Conservation (phyloP, 2,797 vertebrate species). For the Crenuchus spilurus region DNA sequence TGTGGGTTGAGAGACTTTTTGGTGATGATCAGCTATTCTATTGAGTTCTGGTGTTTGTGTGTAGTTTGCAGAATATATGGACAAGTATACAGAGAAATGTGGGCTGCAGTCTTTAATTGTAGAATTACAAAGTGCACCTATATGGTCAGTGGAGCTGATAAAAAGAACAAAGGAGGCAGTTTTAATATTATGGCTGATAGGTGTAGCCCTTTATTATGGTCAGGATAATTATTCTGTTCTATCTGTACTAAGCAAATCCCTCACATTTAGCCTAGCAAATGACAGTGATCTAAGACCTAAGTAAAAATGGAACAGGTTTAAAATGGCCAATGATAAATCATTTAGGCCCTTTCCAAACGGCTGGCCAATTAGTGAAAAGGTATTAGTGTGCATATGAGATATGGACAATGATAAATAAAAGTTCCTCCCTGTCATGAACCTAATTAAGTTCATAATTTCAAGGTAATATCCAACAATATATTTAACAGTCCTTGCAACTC, state of each 20-base stretch:
- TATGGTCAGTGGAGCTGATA: too few species aligned
- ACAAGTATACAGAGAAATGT: too few species aligned
- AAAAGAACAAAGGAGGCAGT: too few species aligned
- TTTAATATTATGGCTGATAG: too few species aligned
- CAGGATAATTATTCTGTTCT: slow-evolving; percentile 12
- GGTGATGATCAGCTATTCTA: too few species aligned
- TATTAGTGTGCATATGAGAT: slow-evolving; percentile 35
- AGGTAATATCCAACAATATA: slow-evolving; percentile 12
- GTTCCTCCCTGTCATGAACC: slow-evolving; percentile 20
- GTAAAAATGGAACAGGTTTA: slow-evolving; percentile 41
- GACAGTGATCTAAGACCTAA: slow-evolving; percentile 42
- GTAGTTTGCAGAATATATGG: too few species aligned
- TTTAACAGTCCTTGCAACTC: slow-evolving; percentile 1
- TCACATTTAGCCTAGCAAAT: slow-evolving; percentile 22
- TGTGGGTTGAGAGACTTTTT: too few species aligned
- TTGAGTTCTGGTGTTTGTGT: too few species aligned
- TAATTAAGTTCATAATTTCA: slow-evolving; percentile 43
- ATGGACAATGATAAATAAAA: slow-evolving; percentile 44
- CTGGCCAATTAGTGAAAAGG: slow-evolving; percentile 42
- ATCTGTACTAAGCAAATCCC: neutral
- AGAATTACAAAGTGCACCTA: too few species aligned
- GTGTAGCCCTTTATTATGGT: neutral
- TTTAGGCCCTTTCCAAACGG: slow-evolving; percentile 33
- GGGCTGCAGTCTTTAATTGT: too few species aligned
- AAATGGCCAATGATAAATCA: slow-evolving; percentile 46